Percentiles rank a stretch among this genome's conserved stretches.
phyloP scores from a whole-genome alignment of 2,888 invertebrate genomes.

The Megastigmus dorsalis region DNA sequence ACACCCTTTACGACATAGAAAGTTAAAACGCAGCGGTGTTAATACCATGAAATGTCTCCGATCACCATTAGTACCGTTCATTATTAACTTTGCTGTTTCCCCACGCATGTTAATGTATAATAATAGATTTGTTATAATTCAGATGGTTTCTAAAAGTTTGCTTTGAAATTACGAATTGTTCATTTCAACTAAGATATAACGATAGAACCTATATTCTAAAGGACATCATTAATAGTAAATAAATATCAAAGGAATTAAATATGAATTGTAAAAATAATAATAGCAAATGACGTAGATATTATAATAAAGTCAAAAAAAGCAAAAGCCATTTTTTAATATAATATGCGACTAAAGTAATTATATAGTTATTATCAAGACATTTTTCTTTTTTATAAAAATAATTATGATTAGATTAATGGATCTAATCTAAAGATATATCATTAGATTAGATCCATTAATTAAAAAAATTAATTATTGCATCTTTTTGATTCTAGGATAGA shows the following conservation, averaged over 20 bases:
- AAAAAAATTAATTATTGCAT: not conserved
- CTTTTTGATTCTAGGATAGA: too few relatives aligned
- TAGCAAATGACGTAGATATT: too few relatives aligned
- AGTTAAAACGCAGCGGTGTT: constrained; percentile 30
- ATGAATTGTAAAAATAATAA: too few relatives aligned
- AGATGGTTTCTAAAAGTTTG: constrained; percentile 8
- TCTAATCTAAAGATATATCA: not conserved
- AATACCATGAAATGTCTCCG: constrained; percentile 10
- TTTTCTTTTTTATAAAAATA: not conserved
- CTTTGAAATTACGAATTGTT: constrained; percentile 28
- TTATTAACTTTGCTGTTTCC: constrained; percentile 19
- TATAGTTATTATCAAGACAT: too few relatives aligned
- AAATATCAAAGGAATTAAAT: too few relatives aligned
- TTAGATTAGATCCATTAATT: not conserved
- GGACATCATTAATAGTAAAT: too few relatives aligned
- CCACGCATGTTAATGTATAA: not conserved
- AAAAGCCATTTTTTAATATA: too few relatives aligned
- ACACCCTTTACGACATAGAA: constrained; percentile 17
- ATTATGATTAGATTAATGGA: not conserved
- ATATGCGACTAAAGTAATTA: too few relatives aligned
- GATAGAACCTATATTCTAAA: too few relatives aligned
- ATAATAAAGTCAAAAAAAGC: too few relatives aligned
- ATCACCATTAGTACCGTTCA: constrained; percentile 38
- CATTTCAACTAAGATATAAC: too few relatives aligned
- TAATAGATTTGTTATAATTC: not conserved